These are phyloP conservation scores for Entomobrya multifasciata DNA, from an alignment of 2,888 invertebrate species.

Conservation along the genomic window DNA sequence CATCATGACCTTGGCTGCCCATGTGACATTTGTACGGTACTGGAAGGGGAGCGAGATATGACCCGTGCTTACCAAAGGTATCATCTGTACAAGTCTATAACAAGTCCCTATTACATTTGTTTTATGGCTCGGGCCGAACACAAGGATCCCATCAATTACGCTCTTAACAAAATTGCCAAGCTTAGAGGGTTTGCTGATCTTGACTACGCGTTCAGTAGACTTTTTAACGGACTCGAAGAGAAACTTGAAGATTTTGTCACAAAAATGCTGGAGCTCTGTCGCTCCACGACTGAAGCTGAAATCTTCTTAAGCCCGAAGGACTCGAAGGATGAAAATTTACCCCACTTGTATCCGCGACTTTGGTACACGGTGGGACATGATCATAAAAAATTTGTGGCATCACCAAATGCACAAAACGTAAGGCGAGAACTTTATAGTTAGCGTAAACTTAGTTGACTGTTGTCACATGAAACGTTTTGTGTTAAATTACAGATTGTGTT, in stretches of 20 bases:
- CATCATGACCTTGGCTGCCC: slow-evolving; percentile 45
- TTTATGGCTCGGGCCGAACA: slow-evolving; percentile 59
- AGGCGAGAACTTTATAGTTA: neutral
- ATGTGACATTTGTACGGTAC: slow-evolving; percentile 51
- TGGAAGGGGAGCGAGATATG: slow-evolving; percentile 38
- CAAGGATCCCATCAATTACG: slow-evolving; percentile 70
- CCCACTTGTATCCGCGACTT: slow-evolving; percentile 70
- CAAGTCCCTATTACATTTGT: slow-evolving; percentile 71
- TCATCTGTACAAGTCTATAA: slow-evolving; percentile 67
- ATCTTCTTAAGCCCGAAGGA: slow-evolving; percentile 60
- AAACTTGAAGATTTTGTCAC: slow-evolving; percentile 52
- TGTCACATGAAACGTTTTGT: too few species aligned
- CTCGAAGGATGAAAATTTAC: slow-evolving; percentile 19
- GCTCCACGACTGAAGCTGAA: slow-evolving; percentile 65
- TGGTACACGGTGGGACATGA: slow-evolving; percentile 66
- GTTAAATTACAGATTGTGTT: slow-evolving; percentile 60
- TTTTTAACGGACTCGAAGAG: slow-evolving; percentile 32
- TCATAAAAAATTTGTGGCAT: slow-evolving; percentile 62
- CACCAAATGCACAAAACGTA: slow-evolving; percentile 72
- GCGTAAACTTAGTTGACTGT: neutral
- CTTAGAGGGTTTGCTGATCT: slow-evolving; percentile 17
- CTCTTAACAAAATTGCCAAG: slow-evolving; percentile 69
- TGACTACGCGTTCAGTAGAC: slow-evolving; percentile 24
- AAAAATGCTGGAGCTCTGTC: slow-evolving; percentile 57
- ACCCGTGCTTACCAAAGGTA: slow-evolving; percentile 57